Base-by-base conservation (phyloP, 2,797 vertebrate genomes). In the Gallirallus australis region DNA sequence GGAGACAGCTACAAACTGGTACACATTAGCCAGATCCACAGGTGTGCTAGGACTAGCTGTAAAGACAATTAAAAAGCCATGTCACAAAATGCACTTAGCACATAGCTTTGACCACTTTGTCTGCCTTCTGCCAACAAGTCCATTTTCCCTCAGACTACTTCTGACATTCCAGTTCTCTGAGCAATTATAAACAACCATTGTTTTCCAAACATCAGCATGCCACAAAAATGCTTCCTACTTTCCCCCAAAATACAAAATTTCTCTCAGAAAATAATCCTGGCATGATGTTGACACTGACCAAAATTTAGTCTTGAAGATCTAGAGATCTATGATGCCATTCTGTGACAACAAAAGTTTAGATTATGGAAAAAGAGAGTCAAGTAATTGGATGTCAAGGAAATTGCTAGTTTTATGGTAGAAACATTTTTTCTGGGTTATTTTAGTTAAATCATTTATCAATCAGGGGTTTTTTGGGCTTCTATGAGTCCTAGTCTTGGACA, bases 161-260 rank as follows among this genome's bases (percentile, higher is more conserved):
- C n/a, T 94, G 66, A 89, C 93, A 94, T 97, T 97, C 96, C 96
- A 94, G 64, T 86, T 56, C 66, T 91, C 96, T 94, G 93, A 96
- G 85, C 56, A 94, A 92, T 90, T 95, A 87, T 94, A 97, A 97
- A 96, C 91, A 94, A 95, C 69, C 79, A 86, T 72, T 96, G 94
- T 94, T 96, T 96, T 88, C 59, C 91, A 89, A 95, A 95, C 94
- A 95, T 79, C 63, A 86, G 73, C 86, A 82, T 70, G 70, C 96
- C 96, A 96, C 94, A 97, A 95, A 92, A 94, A 96, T 96, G 94
- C 83, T 96, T 86, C 93, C 77, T 86, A 86, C 77, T 94, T 95
- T 96, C 73, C 60, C 88, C n/a, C 35, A 53, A 84, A 95, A 96
- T 33, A 84, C 35, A 89, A 83, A 72, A 70, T 89, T 90, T 83